Evolutionary conservation across 2,888 invertebrate species (phyloP), one percentile per base, ranked within the genome.

Genomic region (Apomyelois bistriatella): DNA sequence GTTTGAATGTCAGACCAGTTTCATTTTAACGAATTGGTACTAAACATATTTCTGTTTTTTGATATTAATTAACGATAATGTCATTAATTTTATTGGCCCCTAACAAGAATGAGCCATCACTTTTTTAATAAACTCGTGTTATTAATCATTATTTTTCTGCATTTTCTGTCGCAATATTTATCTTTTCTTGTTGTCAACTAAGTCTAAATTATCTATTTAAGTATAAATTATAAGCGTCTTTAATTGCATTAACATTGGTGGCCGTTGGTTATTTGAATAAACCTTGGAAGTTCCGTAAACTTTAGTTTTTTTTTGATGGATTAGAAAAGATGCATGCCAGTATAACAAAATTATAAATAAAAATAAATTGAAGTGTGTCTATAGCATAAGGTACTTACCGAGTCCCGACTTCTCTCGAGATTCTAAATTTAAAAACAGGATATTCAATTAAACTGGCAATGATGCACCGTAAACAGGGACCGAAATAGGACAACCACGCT

Each of bases 381-480:
- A 22, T 22, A 22, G 22, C 5, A 22, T 5, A n/a, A 2, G 22
- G 22, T 22, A 40, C 40, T 15, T 66, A 51, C 51, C 51, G 48
- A 38, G 52, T 55, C 58, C 62, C 61, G 10, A 9, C 59, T 66
- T 62, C 61, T 62, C 62, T 58, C 66, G 66, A 66, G 72, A 62
- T 62, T 76, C 78, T 82, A 79, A 83, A 85, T 88, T 79, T 82
- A 82, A 80, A 86, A 82, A 76, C 86, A 85, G 89, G 89, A 89
- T 79, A 86, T 89, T 88, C 78, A 88, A 89, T 89, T 87, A 81
- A 81, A 77, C 75, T 62, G 70, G 72, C 76, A 78, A 82, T 80
- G 84, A 84, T 85, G 81, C 79, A 79, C 76, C 68, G 74, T 85
- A 84, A 86, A 82, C 76, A 84, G 85, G 83, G 80, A 81, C 80